Evolutionary conservation across 1,140 invertebrate species (phyloP).

Genomic region (Luehdorfia chinensis): DNA sequence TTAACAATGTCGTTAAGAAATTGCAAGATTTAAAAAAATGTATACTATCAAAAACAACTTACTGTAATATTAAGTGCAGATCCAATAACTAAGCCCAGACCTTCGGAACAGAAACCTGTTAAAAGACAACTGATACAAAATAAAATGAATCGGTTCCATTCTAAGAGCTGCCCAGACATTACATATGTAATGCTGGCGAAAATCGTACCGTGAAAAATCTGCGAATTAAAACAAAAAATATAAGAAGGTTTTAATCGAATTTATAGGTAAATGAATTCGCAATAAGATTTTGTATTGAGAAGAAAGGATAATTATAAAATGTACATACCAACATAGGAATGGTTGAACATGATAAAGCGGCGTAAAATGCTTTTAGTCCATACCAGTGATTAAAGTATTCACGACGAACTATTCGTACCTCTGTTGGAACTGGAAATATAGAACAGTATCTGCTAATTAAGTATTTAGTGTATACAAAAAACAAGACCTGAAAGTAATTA

Average conservation of each 20-base stretch:
- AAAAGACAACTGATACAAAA: slow-evolving; percentile 76
- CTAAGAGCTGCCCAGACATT: slow-evolving; percentile 78
- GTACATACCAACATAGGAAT: slow-evolving; percentile 66
- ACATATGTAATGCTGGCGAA: slow-evolving; percentile 77
- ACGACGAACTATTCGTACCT: slow-evolving; percentile 82
- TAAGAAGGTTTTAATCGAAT: not conserved
- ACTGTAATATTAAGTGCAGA: slow-evolving; percentile 80
- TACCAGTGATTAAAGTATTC: slow-evolving; percentile 90
- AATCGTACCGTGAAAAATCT: slow-evolving; percentile 66
- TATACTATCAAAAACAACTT: too few relatives aligned
- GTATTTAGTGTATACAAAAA: too few relatives aligned
- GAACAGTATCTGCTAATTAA: too few relatives aligned
- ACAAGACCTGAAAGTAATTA: too few relatives aligned
- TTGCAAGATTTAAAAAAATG: too few relatives aligned
- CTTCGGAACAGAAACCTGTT: slow-evolving; percentile 79
- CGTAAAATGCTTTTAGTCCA: slow-evolving; percentile 85
- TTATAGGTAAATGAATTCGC: not conserved
- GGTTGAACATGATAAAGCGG: slow-evolving; percentile 82
- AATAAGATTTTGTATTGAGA: not conserved
- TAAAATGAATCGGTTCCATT: slow-evolving; percentile 76
- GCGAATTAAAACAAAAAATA: slow-evolving; percentile 31
- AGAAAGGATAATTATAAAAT: not conserved
- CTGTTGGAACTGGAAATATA: slow-evolving; percentile 81
- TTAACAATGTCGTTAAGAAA: too few relatives aligned
- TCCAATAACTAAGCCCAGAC: slow-evolving; percentile 79